Evolutionary conservation across 2,113 vertebrate genomes (phyloP), one percentile per base, ranked within the genome.

Genomic region (Rhea americana): DNA sequence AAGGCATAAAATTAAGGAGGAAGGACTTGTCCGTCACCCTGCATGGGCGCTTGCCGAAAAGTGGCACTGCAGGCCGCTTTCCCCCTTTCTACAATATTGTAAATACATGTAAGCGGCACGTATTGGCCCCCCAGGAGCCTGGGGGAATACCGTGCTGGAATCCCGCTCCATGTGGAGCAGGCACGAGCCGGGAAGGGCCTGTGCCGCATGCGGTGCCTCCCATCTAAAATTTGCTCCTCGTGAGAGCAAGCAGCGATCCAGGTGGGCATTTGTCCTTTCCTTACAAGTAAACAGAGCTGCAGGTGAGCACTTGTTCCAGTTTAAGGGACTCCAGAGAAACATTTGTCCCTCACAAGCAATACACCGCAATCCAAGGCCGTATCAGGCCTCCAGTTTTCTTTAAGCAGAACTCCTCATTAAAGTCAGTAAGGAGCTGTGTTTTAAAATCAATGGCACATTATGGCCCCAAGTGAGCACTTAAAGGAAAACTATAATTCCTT

Each of bases 371-470:
- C 67, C 22, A 72, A 67, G 87, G 35, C 85, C 50, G 45, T 30
- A 81, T 55, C 0, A 2, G 91, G 91, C 92, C 92, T 93, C 71
- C 7, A 50, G 30, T 71, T 3, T 66, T 73, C 84, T 76, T 87
- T 15, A 75, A 90, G 73, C 50, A 92, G 39, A 85, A 77, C 56
- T 93, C 16, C 48, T 91, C 45, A 62, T 58, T 87, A 70, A 92
- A 94, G 72, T 88, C 83, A 77, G 73, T 45, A 77, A 89, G 65
- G 58, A 91, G 43, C 62, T 79, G 65, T 89, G 90, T 75, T 94
- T 97, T 89, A 87, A 93, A 95, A 91, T 82, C 83, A 72, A 45
- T 75, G 79, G 61, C 59, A 91, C 39, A 21, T 82, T 85, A 92
- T 80, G 51, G 68, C 72, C 84, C 89, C 78, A 51, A 86, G 66